A percentile compares a stretch with the other conserved stretches of the same genome.
Conservation (phyloP, 2,797 vertebrate species). For the Coranthus polyacanthus region DNA sequence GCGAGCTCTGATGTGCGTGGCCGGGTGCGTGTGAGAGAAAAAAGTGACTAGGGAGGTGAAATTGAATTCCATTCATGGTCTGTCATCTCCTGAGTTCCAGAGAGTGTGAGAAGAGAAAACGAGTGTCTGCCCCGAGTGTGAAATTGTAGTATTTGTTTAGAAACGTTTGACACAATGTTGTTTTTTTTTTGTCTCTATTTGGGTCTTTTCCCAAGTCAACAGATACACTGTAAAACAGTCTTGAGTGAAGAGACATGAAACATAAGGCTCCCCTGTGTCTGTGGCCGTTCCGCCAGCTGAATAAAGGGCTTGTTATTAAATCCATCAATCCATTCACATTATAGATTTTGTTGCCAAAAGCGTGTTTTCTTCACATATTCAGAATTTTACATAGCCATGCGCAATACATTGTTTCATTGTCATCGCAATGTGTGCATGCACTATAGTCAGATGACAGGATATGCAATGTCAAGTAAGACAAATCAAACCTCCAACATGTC, state of each 20-base stretch:
- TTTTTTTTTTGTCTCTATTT: slow-evolving; percentile 31
- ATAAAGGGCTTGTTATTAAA: background rate
- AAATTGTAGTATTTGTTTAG: slow-evolving; percentile 60
- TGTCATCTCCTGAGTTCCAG: slow-evolving; percentile 58
- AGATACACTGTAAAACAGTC: slow-evolving; percentile 22
- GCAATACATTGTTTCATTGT: too few species aligned
- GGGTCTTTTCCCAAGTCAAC: slow-evolving; percentile 27
- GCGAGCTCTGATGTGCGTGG: background rate
- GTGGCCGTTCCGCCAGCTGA: slow-evolving; percentile 17
- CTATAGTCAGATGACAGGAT: too few species aligned
- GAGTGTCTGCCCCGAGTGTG: slow-evolving; percentile 39
- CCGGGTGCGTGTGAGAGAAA: background rate
- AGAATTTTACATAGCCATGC: slow-evolving; percentile 14
- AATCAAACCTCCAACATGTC: too few species aligned
- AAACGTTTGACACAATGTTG: slow-evolving; percentile 33
- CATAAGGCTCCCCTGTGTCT: background rate
- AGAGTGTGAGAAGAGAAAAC: slow-evolving; percentile 37
- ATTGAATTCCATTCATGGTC: slow-evolving; percentile 64
- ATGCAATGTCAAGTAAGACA: too few species aligned
- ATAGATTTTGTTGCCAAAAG: slow-evolving; percentile 3
- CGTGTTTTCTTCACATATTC: slow-evolving; percentile 24
- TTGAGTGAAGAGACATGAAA: slow-evolving; percentile 19
- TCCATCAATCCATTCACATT: background rate
- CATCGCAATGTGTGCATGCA: too few species aligned
- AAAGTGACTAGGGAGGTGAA: slow-evolving; percentile 39